A percentile compares a stretch with the other conserved stretches of the same genome.
These are phyloP conservation scores for Tangara arthus DNA, from an alignment of 2,797 vertebrate species.

Conservation along the genomic window DNA sequence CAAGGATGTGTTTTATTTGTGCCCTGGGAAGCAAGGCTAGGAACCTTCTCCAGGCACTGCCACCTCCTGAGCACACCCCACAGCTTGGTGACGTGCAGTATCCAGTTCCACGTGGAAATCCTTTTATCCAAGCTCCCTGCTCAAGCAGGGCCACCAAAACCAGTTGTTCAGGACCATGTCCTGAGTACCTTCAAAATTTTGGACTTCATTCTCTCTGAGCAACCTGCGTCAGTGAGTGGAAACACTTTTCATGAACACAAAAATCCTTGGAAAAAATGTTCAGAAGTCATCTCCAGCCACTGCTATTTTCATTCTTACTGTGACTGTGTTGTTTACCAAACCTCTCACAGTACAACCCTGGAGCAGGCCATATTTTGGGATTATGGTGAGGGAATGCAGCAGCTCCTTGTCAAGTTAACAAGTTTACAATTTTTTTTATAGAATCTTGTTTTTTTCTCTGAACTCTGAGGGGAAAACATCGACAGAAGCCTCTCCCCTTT, in stretches of 20 bases:
- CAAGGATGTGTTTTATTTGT: slow-evolving; percentile 5
- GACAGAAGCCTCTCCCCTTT: not conserved
- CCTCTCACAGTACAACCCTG: not conserved
- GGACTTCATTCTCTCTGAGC: not conserved
- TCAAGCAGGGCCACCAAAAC: not conserved
- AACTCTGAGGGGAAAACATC: not conserved
- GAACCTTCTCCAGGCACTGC: not conserved
- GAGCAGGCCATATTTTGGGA: not conserved
- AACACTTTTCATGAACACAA: not conserved
- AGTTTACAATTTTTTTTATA: not conserved
- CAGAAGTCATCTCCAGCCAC: not conserved
- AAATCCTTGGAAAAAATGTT: not conserved
- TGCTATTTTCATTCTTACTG: not conserved
- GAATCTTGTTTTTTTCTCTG: not conserved
- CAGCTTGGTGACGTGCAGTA: not conserved
- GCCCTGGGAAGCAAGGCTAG: slow-evolving; percentile 39
- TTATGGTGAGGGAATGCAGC: not conserved
- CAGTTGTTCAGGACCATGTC: fast-evolving
- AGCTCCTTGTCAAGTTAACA: not conserved
- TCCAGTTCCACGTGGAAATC: not conserved
- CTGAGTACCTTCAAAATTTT: not conserved
- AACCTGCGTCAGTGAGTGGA: fast-evolving
- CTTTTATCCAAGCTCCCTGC: not conserved
- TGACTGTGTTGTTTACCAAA: not conserved
- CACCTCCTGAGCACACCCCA: not conserved